Percentiles rank a stretch among this genome's conserved stretches.
Evolutionary conservation across 2,797 vertebrate genomes (phyloP).

Genomic region (Coreius guichenoti): DNA sequence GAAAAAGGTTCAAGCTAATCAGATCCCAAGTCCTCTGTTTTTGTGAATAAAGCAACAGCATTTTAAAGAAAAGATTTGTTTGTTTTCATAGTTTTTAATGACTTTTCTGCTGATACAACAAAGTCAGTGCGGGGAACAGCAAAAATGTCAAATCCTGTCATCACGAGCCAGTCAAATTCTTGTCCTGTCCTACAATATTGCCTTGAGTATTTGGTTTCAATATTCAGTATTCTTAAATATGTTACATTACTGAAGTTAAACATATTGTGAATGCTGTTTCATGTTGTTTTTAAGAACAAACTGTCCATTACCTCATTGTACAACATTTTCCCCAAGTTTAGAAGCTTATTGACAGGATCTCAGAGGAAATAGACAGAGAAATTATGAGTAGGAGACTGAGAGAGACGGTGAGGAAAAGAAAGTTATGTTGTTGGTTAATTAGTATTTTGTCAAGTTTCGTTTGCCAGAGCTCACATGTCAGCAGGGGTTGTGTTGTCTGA

Average conservation of each 20-base stretch:
- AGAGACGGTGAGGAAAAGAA: neutral
- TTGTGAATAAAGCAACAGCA: neutral
- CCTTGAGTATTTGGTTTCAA: neutral
- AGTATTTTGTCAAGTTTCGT: conserved; percentile 16
- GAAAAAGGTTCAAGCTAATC: neutral
- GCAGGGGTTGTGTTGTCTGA: conserved; percentile 26
- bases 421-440: conserved; percentile 20
- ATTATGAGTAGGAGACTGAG: neutral
- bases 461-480: conserved; percentile 28
- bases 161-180: neutral
- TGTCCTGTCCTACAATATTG: neutral
- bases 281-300: neutral
- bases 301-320: neutral
- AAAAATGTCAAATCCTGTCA: neutral
- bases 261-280: neutral
- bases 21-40: neutral
- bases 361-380: neutral
- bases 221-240: neutral
- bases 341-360: neutral
- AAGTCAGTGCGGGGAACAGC: neutral
- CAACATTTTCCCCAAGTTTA: neutral
- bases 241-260: neutral
- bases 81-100: neutral
- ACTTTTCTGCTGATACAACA: neutral
- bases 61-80: neutral